Percentiles rank a stretch among this genome's conserved stretches.
These are phyloP conservation scores for Calameuta idolon DNA, from an alignment of 2,888 invertebrate species.

Conservation along the genomic window DNA sequence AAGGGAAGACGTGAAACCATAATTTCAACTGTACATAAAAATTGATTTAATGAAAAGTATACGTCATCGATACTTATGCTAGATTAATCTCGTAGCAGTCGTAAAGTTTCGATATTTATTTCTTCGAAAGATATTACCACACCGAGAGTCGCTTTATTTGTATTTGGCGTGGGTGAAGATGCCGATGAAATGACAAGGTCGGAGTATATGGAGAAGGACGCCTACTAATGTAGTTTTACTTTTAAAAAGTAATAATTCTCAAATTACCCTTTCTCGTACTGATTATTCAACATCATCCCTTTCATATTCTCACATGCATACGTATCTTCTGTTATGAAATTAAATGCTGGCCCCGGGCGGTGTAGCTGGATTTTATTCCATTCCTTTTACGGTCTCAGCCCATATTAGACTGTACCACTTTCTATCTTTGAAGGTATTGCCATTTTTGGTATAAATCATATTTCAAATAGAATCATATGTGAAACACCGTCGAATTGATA, in stretches of 20 bases:
- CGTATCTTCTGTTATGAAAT: neutral
- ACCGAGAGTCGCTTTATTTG: neutral
- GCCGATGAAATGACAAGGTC: neutral
- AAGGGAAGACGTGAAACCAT: neutral
- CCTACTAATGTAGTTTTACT: neutral
- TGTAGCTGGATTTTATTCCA: conserved; percentile 18
- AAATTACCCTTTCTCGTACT: neutral
- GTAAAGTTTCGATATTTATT: neutral
- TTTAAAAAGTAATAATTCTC: neutral
- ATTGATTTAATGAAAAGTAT: neutral
- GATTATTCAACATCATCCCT: neutral
- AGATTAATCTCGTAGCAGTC: neutral
- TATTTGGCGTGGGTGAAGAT: conserved; percentile 1
- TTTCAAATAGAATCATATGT: neutral
- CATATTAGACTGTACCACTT: conserved; percentile 19
- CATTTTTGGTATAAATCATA: conserved; percentile 14
- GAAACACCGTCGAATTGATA: neutral
- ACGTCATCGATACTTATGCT: neutral
- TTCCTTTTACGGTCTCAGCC: conserved; percentile 16
- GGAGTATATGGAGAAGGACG: neutral
- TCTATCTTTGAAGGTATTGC: conserved; percentile 9
- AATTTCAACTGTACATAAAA: neutral
- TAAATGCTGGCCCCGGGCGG: conserved; percentile 3
- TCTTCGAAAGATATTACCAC: neutral
- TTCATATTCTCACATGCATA: neutral